These are phyloP conservation scores for Hyalella azteca DNA, from an alignment of 2,888 invertebrate genomes.

Conservation along the genomic window DNA sequence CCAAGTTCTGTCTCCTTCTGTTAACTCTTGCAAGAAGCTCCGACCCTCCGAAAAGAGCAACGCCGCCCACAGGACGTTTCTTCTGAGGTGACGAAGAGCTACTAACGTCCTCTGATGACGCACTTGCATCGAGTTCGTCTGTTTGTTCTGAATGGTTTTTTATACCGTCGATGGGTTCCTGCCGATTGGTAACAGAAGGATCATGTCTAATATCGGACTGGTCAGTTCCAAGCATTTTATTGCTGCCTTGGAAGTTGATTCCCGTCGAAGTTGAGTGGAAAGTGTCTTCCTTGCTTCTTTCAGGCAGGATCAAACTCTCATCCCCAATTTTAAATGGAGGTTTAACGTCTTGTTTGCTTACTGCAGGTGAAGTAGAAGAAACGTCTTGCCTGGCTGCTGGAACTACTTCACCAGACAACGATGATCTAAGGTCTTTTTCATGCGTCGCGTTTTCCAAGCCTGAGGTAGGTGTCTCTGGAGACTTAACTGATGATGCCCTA, in stretches of 20 bases:
- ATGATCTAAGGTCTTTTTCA: not conserved
- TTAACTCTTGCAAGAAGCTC: constrained; percentile 46
- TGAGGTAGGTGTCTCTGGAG: no score
- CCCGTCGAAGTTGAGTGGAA: not conserved
- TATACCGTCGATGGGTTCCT: no score
- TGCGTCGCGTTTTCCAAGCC: no score
- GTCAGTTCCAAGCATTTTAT: not conserved
- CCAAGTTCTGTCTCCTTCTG: constrained; percentile 1
- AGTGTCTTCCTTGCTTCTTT: not conserved
- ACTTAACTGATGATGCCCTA: not conserved
- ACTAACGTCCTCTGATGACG: not conserved
- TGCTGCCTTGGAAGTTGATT: no score
- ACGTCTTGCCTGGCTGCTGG: no score
- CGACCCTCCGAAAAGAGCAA: constrained; percentile 50
- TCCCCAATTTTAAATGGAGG: no score
- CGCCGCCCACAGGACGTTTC: constrained; percentile 48
- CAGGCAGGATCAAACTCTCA: not conserved
- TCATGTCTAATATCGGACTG: not conserved
- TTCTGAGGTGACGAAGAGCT: not conserved
- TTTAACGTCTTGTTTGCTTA: no score
- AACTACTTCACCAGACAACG: no score
- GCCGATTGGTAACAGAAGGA: not conserved
- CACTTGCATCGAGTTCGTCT: not conserved
- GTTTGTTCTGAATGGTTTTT: not conserved
- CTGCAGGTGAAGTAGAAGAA: not conserved